Base-by-base conservation (phyloP, 1,140 invertebrate genomes). In the Drosophila pallidifrons region DNA sequence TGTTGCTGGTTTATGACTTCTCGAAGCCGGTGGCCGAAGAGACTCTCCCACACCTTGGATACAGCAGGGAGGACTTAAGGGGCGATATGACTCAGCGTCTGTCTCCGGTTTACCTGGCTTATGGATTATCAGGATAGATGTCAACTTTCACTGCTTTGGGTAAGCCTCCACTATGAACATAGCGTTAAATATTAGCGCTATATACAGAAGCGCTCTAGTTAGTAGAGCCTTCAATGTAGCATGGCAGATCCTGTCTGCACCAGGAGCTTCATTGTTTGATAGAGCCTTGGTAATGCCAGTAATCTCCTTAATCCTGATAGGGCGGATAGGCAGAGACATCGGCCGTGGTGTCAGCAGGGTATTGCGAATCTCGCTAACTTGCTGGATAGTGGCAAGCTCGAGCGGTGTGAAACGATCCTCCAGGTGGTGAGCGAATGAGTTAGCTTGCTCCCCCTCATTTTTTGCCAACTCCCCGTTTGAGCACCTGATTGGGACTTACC, bases 1-100 rank as follows among this genome's bases (percentile, higher is more conserved):
- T n/a, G n/a, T n/a, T n/a, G n/a, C 66, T 73, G 57, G n/a, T 73
- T 47, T 20, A 47, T 47, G 20, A 47, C 45, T 6, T 4, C 25
- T 11, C 1, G 43, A 16, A 68, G 28, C 25, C 66, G 45, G 20
- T 57, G 55, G 10, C 30, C 67, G 47, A 47, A 47, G 5, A 46
- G 38, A 30, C 51, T 71, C 52, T 71, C 16, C 43, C 68, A 71
- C 28, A 71, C 15, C 30, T 71, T 57, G 11, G 65, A 68, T 2
- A 68, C 2, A 32, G 66, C 45, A 15, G 57, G 15, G n/a, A 61
- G 3, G 41, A 5, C 57, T 60, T 30, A 65, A 30, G 11, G 49
- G 49, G 2, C 49, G 3, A 52, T 52, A 30, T 30, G 25, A 52
- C 49, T 52, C 49, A 28, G 25, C 10, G 30, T 52, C 25, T n/a